Evolutionary conservation across 2,888 invertebrate species (phyloP).

Genomic region (Rotaria sp.): DNA sequence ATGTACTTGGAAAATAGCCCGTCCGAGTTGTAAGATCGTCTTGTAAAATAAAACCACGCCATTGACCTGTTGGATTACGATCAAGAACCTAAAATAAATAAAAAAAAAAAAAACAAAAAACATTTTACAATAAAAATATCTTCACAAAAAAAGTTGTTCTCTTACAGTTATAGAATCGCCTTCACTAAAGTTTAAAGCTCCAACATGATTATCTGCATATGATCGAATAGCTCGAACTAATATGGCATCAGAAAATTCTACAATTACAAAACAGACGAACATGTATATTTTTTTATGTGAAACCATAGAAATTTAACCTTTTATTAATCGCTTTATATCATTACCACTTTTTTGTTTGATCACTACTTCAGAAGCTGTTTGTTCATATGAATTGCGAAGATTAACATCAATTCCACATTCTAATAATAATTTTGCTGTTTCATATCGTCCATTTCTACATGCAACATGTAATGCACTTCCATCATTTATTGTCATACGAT

Average conservation of each 20-base stretch:
- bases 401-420: slow-evolving; percentile 56
- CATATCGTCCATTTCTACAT: slow-evolving; percentile 55
- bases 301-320: slow-evolving; percentile 43
- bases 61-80: slow-evolving; percentile 42
- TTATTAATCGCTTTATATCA: slow-evolving; percentile 57
- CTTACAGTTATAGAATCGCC: slow-evolving; percentile 56
- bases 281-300: not conserved
- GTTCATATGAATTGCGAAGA: slow-evolving; percentile 55
- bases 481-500: slow-evolving; percentile 50
- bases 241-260: slow-evolving; percentile 46
- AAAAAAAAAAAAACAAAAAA: not conserved
- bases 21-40: slow-evolving; percentile 53
- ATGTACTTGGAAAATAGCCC: slow-evolving; percentile 54
- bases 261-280: not conserved
- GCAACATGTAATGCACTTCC: slow-evolving; percentile 58
- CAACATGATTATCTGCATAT: slow-evolving; percentile 42
- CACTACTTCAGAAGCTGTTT: slow-evolving; percentile 57
- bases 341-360: slow-evolving; percentile 55
- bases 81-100: not conserved
- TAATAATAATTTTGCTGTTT: slow-evolving; percentile 55
- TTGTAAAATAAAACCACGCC: slow-evolving; percentile 54
- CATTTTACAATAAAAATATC: too few species aligned
- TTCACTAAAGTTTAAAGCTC: slow-evolving; percentile 53
- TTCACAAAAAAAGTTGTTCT: too few species aligned
- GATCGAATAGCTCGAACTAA: slow-evolving; percentile 21